Evolutionary conservation across 2,888 invertebrate genomes (phyloP).

Genomic region (Euzetes globulus): DNA sequence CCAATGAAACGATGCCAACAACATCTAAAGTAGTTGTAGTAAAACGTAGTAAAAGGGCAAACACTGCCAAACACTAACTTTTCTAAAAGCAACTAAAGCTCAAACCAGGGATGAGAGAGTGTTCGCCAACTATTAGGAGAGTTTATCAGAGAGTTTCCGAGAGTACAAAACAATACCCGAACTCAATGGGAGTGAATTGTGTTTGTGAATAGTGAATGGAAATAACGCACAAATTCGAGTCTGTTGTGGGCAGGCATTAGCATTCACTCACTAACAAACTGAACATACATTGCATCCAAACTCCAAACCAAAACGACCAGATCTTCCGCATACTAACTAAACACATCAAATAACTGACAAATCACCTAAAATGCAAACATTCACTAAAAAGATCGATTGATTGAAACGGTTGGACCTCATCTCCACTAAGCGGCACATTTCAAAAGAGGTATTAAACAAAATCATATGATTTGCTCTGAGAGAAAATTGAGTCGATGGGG

Average conservation of each 20-base stretch:
- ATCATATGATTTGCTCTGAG: too few species aligned
- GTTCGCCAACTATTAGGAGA: background rate
- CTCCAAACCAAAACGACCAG: constrained; percentile 16
- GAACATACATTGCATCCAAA: constrained; percentile 1
- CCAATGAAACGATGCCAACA: constrained; percentile 6
- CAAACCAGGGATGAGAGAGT: constrained; percentile 14
- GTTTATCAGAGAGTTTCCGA: background rate
- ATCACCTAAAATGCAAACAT: background rate
- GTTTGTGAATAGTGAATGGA: background rate
- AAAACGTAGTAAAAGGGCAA: constrained; percentile 22
- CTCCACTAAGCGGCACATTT: background rate
- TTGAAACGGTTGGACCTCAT: background rate
- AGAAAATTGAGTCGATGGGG: too few species aligned
- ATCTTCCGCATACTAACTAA: constrained; percentile 12
- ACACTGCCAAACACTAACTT: background rate
- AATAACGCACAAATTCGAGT: constrained; percentile 7
- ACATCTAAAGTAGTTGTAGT: constrained; percentile 19
- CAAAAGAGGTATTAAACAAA: too few species aligned
- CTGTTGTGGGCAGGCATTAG: constrained; percentile 23
- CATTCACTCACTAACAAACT: constrained; percentile 20
- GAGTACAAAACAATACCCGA: background rate
- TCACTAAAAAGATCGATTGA: background rate
- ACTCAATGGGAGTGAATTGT: constrained; percentile 7
- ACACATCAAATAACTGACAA: background rate
- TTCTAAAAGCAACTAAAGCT: constrained; percentile 8